These are phyloP conservation scores for Pipistrellus nathusii DNA, from an alignment of 2,797 vertebrate species.

Conservation along the genomic window DNA sequence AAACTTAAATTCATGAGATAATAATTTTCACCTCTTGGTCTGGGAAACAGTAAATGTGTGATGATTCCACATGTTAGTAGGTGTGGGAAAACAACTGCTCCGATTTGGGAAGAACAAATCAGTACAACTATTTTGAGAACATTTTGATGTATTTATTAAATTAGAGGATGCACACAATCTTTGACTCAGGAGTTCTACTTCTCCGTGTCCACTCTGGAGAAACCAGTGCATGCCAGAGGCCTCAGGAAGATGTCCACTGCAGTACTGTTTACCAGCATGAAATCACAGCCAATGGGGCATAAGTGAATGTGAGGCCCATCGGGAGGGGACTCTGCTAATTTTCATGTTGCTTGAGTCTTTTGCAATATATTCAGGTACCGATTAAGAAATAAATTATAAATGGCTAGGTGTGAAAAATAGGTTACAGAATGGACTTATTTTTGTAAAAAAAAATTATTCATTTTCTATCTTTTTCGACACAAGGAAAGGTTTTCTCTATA, in stretches of 20 bases:
- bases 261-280: neutral
- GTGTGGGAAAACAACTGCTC: slow-evolving; percentile 40
- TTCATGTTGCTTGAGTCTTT: neutral
- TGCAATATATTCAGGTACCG: neutral
- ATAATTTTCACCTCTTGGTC: neutral
- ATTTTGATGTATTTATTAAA: neutral
- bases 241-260: fast-evolving
- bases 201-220: neutral
- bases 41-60: slow-evolving; percentile 2
- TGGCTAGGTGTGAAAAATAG: neutral
- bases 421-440: slow-evolving; percentile 1
- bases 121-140: slow-evolving; percentile 34
- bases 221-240: neutral
- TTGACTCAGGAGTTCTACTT: neutral
- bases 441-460: neutral
- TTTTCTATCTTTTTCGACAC: neutral
- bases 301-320: neutral
- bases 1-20: slow-evolving; percentile 37
- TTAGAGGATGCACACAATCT: neutral
- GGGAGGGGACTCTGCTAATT: neutral
- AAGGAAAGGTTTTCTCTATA: neutral
- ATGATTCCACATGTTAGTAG: slow-evolving; percentile 15
- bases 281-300: neutral
- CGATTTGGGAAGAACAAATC: neutral
- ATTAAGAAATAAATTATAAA: neutral